These are phyloP conservation scores for Drepana falcataria DNA, from an alignment of 2,888 invertebrate genomes.

Conservation along the genomic window DNA sequence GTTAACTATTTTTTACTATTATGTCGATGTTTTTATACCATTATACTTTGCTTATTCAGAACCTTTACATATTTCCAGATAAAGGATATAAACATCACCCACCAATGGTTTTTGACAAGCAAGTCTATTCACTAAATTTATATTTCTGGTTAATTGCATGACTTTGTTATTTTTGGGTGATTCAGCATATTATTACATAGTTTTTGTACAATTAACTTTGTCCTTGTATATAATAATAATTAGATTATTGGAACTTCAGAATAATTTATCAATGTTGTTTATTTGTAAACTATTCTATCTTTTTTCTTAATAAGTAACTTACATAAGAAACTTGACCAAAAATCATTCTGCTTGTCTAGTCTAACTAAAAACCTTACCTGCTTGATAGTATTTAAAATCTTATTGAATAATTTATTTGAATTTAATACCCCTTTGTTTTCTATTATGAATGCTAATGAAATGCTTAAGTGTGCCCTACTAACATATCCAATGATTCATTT, in stretches of 20 bases:
- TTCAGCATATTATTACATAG: neutral
- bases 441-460: neutral
- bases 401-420: neutral
- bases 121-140: constrained; percentile 39
- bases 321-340: too few species aligned
- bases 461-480: neutral
- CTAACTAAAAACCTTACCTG: too few species aligned
- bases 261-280: too few species aligned
- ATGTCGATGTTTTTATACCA: too few species aligned
- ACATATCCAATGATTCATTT: neutral
- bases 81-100: constrained; percentile 16
- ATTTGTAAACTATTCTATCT: too few species aligned
- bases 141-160: constrained; percentile 16
- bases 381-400: neutral
- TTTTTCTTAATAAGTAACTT: too few species aligned
- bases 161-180: constrained; percentile 9
- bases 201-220: too few species aligned
- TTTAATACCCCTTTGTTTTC: neutral
- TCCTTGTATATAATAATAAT: too few species aligned
- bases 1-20: too few species aligned
- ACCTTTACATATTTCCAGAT: constrained; percentile 35
- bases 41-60: constrained; percentile 3
- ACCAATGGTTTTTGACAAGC: constrained; percentile 60
- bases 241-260: too few species aligned
- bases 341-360: too few species aligned